Evolutionary conservation across 2,888 invertebrate species (phyloP), one percentile per base, ranked within the genome.

Genomic region (Sicus ferrugineus): DNA sequence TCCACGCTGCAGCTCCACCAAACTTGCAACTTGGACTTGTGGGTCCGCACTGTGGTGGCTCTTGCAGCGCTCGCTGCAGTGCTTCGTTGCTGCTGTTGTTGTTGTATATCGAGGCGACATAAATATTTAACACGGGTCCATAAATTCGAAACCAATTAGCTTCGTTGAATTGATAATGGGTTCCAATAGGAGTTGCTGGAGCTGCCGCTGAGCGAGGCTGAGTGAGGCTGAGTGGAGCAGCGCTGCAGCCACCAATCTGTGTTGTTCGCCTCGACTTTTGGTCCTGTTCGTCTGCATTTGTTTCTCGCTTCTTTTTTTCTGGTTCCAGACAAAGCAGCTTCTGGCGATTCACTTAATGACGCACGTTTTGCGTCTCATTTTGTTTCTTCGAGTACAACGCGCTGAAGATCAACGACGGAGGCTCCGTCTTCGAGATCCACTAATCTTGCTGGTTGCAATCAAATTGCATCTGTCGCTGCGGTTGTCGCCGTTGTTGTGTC

Each of bases 61-160:
- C 31, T 14, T 34, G 58, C n/a, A 46, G 16, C 58, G 67, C 28
- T n/a, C n/a, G 4, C 19, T 58, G 62, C 21, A 14, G 48, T 34
- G 28, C n/a, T n/a, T 50, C 9, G 68, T n/a, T 42, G 30, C 59
- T 68, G 63, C 46, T 70, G 21, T 59, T 31, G 50, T 58, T 73
- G 56, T 56, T 69, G 46, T 58, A 38, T 28, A 59, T 34, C 56
- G 54, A 65, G 69, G 74, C 74, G 72, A 74, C 83, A 83, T 82
- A 82, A 82, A 82, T 82, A 83, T 82, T 79, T 79, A 79, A 80
- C 77, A 81, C 82, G 80, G 82, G 79, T 82, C 80, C 79, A 82
- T 82, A 82, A 82, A 82, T 82, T 82, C 78, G 76, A 81, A 82
- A 83, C 83, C 82, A 82, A 83, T 82, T 83, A 82, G 83, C 82